These are phyloP conservation scores for Litoditis marina DNA, from an alignment of 2,888 invertebrate genomes.

Conservation along the genomic window DNA sequence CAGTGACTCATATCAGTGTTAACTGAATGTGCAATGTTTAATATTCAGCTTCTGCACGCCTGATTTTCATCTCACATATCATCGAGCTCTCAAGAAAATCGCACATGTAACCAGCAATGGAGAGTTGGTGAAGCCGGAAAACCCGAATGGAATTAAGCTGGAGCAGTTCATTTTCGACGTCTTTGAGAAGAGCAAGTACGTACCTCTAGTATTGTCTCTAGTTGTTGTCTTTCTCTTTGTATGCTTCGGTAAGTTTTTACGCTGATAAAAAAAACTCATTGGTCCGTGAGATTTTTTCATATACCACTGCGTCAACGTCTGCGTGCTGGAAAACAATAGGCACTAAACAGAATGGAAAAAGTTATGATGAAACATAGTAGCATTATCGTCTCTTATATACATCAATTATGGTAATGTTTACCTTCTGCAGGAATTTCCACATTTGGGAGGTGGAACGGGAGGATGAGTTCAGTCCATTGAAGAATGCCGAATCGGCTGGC, in stretches of 20 bases:
- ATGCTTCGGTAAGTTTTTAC: background rate
- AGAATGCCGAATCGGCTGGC: constrained; percentile 82
- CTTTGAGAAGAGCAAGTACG: constrained; percentile 81
- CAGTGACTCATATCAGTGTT: background rate
- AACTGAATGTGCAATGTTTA: background rate
- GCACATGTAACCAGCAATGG: constrained; percentile 71
- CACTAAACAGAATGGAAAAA: background rate
- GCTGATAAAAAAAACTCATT: background rate
- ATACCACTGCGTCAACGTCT: too few species aligned
- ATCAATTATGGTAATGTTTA: background rate
- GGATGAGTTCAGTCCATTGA: constrained; percentile 92
- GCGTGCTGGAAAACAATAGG: too few species aligned
- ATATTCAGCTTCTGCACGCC: constrained; percentile 61
- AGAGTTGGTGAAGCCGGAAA: constrained; percentile 71
- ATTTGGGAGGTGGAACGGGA: constrained; percentile 84
- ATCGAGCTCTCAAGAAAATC: constrained; percentile 96
- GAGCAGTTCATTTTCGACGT: constrained; percentile 99
- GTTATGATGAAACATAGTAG: background rate
- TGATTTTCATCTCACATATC: constrained; percentile 78
- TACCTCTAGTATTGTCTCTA: constrained; percentile 4
- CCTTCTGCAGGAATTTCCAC: constrained; percentile 72
- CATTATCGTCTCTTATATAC: background rate
- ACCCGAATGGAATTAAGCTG: constrained; percentile 93
- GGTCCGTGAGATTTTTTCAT: background rate
- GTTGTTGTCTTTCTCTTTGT: background rate